Evolutionary conservation across 2,797 vertebrate species (phyloP).

Genomic region (Enteromius trimaculatus): DNA sequence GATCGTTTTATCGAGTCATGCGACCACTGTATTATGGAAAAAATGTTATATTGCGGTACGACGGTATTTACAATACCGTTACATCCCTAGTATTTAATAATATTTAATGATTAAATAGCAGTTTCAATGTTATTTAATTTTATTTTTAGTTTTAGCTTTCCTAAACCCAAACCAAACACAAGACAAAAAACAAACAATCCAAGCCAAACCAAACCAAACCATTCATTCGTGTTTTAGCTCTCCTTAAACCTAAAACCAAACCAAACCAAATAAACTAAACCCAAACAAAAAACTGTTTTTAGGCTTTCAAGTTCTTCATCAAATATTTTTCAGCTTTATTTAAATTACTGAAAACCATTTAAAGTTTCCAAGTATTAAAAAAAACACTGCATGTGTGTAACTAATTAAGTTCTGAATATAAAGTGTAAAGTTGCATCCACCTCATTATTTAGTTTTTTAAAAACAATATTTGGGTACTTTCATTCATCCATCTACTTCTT

Average conservation of each 20-base stretch:
- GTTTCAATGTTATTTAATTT: not conserved
- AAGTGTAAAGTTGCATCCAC: too few relatives aligned
- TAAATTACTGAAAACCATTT: too few relatives aligned
- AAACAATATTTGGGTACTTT: not conserved
- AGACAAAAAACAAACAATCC: not conserved
- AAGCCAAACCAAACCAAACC: not conserved
- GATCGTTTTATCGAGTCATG: too few relatives aligned
- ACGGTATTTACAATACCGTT: too few relatives aligned
- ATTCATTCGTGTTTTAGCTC: not conserved
- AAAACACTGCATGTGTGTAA: not conserved
- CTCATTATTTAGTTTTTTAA: not conserved
- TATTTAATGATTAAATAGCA: not conserved
- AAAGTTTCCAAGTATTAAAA: too few relatives aligned
- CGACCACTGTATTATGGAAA: too few relatives aligned
- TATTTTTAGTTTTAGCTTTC: not conserved
- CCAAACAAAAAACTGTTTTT: not conserved
- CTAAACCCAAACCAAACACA: not conserved
- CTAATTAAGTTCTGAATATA: not conserved
- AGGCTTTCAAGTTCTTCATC: not conserved
- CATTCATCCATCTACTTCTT: not conserved
- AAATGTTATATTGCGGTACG: too few relatives aligned
- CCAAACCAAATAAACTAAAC: not conserved
- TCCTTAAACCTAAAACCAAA: not conserved
- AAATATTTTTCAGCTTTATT: too few relatives aligned
- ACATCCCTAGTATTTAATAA: not conserved